Percentiles rank a stretch among this genome's conserved stretches.
phyloP scores from a whole-genome alignment of 2,113 vertebrate genomes.

The Sylvilagus bachmani region DNA sequence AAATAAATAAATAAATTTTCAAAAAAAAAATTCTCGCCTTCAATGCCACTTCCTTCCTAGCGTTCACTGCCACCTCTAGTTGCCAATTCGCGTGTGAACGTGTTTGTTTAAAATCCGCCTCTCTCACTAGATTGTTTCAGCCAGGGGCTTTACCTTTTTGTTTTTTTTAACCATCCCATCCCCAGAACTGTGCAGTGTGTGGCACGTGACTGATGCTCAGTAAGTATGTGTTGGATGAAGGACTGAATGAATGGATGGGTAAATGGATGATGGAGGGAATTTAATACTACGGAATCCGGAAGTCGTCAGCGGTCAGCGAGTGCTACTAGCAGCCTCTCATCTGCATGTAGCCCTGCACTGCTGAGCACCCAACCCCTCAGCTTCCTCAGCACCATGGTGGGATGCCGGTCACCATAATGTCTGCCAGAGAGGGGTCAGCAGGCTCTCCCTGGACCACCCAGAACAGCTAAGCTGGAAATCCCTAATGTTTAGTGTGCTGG shows the following conservation, averaged over 20 bases:
- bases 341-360: not conserved
- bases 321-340: not conserved
- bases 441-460: not conserved
- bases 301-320: not conserved
- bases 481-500: not conserved
- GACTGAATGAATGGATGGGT: not conserved
- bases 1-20: no score
- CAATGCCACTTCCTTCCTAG: not conserved
- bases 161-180: not conserved
- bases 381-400: not conserved
- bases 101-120: not conserved
- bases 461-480: not conserved
- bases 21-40: not conserved
- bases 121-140: not conserved
- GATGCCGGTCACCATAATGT: not conserved
- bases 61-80: not conserved
- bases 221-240: not conserved
- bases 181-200: not conserved
- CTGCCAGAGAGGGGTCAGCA: not conserved
- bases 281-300: not conserved
- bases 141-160: not conserved
- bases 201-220: not conserved
- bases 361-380: not conserved
- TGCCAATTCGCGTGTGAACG: slow-evolving; percentile 42
- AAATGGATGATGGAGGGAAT: not conserved